Evolutionary conservation across 2,113 vertebrate species (phyloP).

Genomic region (Ptychochromis oligacanthus): DNA sequence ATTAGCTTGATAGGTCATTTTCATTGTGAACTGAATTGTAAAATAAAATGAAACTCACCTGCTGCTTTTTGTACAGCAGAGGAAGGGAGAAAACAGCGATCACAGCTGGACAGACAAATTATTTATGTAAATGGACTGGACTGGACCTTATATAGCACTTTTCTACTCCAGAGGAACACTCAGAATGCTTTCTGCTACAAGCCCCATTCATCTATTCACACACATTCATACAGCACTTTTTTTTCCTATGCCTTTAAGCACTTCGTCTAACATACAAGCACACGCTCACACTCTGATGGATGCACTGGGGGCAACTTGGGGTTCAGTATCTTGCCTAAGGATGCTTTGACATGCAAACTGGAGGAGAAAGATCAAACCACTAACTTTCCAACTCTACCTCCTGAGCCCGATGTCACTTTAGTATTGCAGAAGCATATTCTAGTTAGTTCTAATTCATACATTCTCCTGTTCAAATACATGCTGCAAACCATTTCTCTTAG

Average conservation of each 20-base stretch:
- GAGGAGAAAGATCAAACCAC: not conserved
- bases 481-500: not conserved
- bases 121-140: not conserved
- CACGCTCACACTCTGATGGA: not conserved
- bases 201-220: not conserved
- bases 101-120: slow-evolving; percentile 79
- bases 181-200: not conserved
- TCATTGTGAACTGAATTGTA: accelerated
- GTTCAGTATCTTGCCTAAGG: not conserved
- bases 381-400: not conserved
- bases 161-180: not conserved
- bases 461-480: not conserved
- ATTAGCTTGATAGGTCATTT: not conserved
- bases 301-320: not conserved
- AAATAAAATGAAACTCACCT: slow-evolving; percentile 75
- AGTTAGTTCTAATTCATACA: not conserved
- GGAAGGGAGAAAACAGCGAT: slow-evolving; percentile 88
- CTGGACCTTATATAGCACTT: not conserved
- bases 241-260: not conserved
- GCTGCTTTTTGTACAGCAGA: slow-evolving; percentile 87
- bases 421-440: not conserved
- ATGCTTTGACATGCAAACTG: not conserved
- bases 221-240: not conserved
- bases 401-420: not conserved
- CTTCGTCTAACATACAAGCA: not conserved